Evolutionary conservation across 2,888 invertebrate species (phyloP), one percentile per base, ranked within the genome.

Genomic region (Trichogramma evanescens): DNA sequence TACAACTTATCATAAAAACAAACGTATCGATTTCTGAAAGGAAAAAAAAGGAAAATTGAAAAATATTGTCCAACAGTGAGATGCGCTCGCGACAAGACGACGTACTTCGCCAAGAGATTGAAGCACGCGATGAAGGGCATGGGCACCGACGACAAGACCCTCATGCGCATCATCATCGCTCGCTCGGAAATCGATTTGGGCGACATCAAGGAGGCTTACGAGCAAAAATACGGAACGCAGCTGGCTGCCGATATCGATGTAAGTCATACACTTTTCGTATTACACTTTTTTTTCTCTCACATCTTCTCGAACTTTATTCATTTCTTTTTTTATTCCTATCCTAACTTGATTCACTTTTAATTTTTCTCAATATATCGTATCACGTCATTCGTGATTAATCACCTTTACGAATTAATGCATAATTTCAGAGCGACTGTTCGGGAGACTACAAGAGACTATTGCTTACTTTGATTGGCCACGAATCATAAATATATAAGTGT

Each of bases 391-490:
- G 42, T 8, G 41, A 56, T 51, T 58, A 51, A 55, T 42, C 5
- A 9, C 38, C 26, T 26, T 26, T 26, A 26, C 26, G 26, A 26
- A 26, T 26, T 26, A 26, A 26, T 26, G 26, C 26, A 26, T 26
- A 68, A 70, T 81, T 87, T 78, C 82, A 91, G 89, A 89, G 86
- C 49, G 93, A 93, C 74, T 88, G 89, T 68, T 91, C 91, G 63
- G 93, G 93, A 56, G 89, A 93, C 78, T 93, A 93, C 83, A 91
- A 90, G 81, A 91, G 89, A 77, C 87, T 89, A 69, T 81, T 94
- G 63, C 83, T 92, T 65, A 88, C 89, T 55, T 79, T 91, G 49
- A 82, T 89, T 67, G 74, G 73, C 73, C 74, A 70, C 72, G 68
- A 65, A 50, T n/a, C 13, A 8, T 56, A 61, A 66, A 70, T 67